phyloP scores from a whole-genome alignment of 2,888 invertebrate genomes.

The Hesperia comma region DNA sequence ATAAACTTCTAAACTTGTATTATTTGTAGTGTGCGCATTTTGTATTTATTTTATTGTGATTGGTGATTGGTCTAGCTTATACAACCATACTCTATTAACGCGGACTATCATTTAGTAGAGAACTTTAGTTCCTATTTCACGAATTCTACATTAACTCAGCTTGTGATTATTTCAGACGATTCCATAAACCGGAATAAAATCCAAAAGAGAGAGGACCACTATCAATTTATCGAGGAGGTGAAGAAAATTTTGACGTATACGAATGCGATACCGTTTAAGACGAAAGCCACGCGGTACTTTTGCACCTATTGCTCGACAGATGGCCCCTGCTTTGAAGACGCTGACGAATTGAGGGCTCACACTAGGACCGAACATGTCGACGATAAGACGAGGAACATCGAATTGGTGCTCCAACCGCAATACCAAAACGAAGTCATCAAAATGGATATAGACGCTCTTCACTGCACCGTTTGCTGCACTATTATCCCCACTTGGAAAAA shows the following conservation, averaged over 20 bases:
- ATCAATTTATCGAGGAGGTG: conserved; percentile 55
- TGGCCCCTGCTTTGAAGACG: conserved; percentile 50
- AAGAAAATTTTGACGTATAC: conserved; percentile 57
- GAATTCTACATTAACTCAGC: not conserved
- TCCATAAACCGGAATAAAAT: not conserved
- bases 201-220: conserved; percentile 41
- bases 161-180: not conserved
- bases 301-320: conserved; percentile 62
- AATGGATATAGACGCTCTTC: conserved; percentile 57
- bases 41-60: too few relatives aligned
- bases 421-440: conserved; percentile 62
- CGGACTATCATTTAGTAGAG: too few relatives aligned
- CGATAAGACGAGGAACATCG: conserved; percentile 49
- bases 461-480: conserved; percentile 55
- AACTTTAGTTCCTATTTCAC: too few relatives aligned
- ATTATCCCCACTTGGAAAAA: conserved; percentile 56
- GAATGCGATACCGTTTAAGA: conserved; percentile 64
- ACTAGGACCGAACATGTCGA: conserved; percentile 50
- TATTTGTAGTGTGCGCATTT: too few relatives aligned
- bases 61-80: too few relatives aligned
- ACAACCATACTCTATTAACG: too few relatives aligned
- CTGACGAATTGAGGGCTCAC: conserved; percentile 56
- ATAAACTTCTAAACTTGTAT: too few relatives aligned
- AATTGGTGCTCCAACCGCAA: conserved; percentile 57
- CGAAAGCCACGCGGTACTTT: conserved; percentile 49